Evolutionary conservation across 1,140 invertebrate species (phyloP), one percentile per base, ranked within the genome.

Genomic region (Panonychus citri): DNA sequence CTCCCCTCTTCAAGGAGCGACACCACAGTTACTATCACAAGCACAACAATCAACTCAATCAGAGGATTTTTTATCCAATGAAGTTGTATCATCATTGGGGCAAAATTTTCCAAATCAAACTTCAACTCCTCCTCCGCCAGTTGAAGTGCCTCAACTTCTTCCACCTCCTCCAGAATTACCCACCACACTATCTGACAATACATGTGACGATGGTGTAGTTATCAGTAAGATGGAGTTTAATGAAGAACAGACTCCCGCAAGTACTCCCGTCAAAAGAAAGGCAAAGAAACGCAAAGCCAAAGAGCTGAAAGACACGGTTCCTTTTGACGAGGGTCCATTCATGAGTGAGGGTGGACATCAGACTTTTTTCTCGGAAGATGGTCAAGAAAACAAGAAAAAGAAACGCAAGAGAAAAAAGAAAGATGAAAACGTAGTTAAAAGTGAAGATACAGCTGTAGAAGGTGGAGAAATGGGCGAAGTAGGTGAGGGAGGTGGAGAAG

Each of bases 391-490:
- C 10, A n/a, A 24, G n/a, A 26, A n/a, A 10, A 52, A n/a, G 26
- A 37, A 42, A 24, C 30, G 37, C 15, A n/a, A 39, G 37, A 56
- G 48, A 28, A 34, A 15, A 58, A 61, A 55, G 30, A 25, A n/a
- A 58, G 56, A 37, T 57, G 57, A 17, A 8, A 24, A 40, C 21
- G 43, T n/a, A 46, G 21, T n/a, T 46, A 56, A 42, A 61, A 57
- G 50, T 2, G 55, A 58, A 51, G 57, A 58, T 50, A 58, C 46
- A 17, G 57, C 53, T 53, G 56, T 60, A 19, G 54, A 52, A 39
- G 30, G 57, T 57, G 50, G 59, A 57, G 49, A 60, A 53, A 57
- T 66, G 50, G 43, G 21, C 10, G n/a, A n/a, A 46, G 21, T 19
- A 10, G 17, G 17, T 46, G 49, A 10, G 10, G 30, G 2, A n/a